A percentile compares a stretch with the other conserved stretches of the same genome.
Conservation (phyloP, 2,113 vertebrate species). For the Zosterops lateralis region DNA sequence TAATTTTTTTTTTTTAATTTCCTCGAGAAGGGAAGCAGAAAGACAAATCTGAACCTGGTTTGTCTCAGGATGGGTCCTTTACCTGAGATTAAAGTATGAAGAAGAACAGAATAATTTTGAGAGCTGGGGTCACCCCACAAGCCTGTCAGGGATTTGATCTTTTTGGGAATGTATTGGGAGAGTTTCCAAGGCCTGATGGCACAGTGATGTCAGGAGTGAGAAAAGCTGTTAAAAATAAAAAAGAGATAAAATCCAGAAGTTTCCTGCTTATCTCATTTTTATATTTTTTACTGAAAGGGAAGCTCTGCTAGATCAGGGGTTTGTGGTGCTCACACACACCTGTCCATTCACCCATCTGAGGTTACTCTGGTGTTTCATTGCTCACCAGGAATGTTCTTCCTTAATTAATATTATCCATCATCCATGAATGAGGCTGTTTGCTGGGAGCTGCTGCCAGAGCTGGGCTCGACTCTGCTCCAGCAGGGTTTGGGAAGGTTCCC, state of each 20-base stretch:
- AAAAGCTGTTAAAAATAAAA: not conserved
- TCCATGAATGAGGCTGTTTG: not conserved
- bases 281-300: not conserved
- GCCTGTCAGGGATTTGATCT: fast-evolving
- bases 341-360: not conserved
- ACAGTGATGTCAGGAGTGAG: not conserved
- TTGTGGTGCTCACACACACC: not conserved
- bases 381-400: not conserved
- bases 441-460: not conserved
- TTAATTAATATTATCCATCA: not conserved
- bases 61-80: not conserved
- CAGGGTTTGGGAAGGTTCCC: not conserved
- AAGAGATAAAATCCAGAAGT: not conserved
- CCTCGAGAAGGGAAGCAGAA: not conserved
- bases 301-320: not conserved
- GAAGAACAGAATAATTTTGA: not conserved
- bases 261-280: not conserved
- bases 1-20: not conserved
- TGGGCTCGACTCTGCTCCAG: not conserved
- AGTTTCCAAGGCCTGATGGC: not conserved
- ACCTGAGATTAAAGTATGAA: not conserved
- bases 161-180: not conserved
- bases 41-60: not conserved
- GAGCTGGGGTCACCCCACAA: not conserved
- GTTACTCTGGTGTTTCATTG: not conserved